Base-by-base conservation (phyloP, 2,888 invertebrate species). In the Trichopoda pennipes region DNA sequence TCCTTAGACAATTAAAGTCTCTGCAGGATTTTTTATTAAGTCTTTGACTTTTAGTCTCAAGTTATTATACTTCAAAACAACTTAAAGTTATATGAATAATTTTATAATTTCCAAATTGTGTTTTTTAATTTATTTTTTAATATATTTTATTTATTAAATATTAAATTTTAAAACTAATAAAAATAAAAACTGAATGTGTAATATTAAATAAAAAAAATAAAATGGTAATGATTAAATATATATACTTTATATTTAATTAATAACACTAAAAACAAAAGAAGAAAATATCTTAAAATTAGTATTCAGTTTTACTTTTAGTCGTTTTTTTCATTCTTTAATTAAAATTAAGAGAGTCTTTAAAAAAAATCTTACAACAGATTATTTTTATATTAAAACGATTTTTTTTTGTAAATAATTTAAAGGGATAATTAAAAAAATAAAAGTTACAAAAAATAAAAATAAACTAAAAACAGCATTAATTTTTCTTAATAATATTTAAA, bases 1-100 rank as follows among this genome's bases (percentile, higher is more conserved):
- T 87, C 90, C 90, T 86, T 89, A 89, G 89, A 89, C 89, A 88
- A 89, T 81, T 89, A 81, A 84, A 87, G 89, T 89, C 89, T 89
- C 89, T 85, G 87, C 89, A 89, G 89, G 90, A 87, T 86, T 66
- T 21, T 70, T 19, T 12, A 28, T 44, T 44, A 16, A 44, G 42
- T 44, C 14, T 44, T 16, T 44, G 42, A n/a, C 42, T 14, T 14
- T 44, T 44, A 6, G 16, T 44, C 42, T 16, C 16, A 44, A 44
- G 14, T n/a, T 3, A n/a, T n/a, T 14, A 1, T 38, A 28, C 12
- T 38, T 38, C 10, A 38, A 38, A 38, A 38, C 12, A 38, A 12
- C 12, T 38, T 38, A 7, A 38, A 38, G 38, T 38, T 38, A 3
- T 38, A 12, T 38, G 38, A 38, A 38, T 38, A 17, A 17, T 49